Evolutionary conservation across 2,888 invertebrate genomes (phyloP), one percentile per base, ranked within the genome.

Genomic region (Margaritifera margaritifera): DNA sequence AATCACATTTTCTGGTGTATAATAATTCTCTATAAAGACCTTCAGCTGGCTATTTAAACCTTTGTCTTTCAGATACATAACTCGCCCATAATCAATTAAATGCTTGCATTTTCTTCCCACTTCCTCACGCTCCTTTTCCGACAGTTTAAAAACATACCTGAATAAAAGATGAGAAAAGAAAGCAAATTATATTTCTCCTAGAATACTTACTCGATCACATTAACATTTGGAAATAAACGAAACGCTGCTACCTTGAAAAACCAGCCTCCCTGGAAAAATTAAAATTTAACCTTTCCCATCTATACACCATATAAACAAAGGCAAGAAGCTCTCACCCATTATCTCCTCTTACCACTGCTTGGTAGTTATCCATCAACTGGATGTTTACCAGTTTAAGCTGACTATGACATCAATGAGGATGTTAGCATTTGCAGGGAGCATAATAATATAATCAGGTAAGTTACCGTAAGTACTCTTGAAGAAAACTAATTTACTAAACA

Each of bases 1-100:
- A 85, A 94, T 94, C 64, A 94, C 92, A 91, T 96, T 96, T 90
- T 96, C 96, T 51, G 93, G 91, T 0, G 96, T 94, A 18, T 94
- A 91, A 25, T 91, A 89, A 5, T 89, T 84, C 11, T 92, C 90
- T 64, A 94, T 94, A 85, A 94, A 96, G 85, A 92, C 91, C 80
- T 93, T 91, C 61, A 96, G 90, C 6, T 90, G 87, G 59, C 93
- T 92, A 0, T 92, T 86, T 84, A 93, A 94, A 11, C 93, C 93
- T 65, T 90, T 82, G 6, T 90, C 89, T 69, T 91, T 88, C 71
- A 96, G 90, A 87, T 92, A 94, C 64, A 91, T 87, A 64, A 94
- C 90, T 56, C 96, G 91, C 1, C 94, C 95, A 92, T 92, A 93
- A 89, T 96, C 96, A 61, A 96, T 89, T 61, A 96, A 80, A 58